phyloP scores from a whole-genome alignment of 2,113 vertebrate genomes.

The Paralichthys olivaceus region DNA sequence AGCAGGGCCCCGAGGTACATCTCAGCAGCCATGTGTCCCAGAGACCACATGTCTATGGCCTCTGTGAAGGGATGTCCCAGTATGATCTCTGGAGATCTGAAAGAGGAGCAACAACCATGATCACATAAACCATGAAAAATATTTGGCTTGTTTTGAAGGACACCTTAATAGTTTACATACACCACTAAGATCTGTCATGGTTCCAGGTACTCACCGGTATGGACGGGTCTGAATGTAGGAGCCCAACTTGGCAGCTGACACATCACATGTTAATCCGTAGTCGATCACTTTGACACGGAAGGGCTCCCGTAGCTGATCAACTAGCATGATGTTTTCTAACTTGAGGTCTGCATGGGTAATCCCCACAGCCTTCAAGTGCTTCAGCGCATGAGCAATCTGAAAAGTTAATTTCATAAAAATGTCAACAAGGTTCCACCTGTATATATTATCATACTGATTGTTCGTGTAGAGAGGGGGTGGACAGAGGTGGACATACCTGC shows the following conservation, averaged over 20 bases:
- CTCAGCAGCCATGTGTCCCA: neutral
- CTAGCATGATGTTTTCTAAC: too few species aligned
- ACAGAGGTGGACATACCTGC: conserved; percentile 13
- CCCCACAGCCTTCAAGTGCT: too few species aligned
- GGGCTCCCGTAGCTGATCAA: too few species aligned
- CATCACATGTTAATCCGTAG: neutral
- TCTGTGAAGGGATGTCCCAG: neutral
- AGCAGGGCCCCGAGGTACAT: neutral
- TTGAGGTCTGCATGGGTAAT: too few species aligned
- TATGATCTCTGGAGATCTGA: conserved; percentile 38
- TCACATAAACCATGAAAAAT: neutral
- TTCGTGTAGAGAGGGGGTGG: neutral
- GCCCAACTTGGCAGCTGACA: neutral
- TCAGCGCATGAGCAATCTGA: neutral
- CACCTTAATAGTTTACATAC: too few species aligned
- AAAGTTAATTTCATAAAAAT: conserved; percentile 47
- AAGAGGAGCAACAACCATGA: neutral
- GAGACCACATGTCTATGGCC: conserved; percentile 46
- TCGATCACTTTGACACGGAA: too few species aligned
- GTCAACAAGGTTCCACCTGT: conserved; percentile 1
- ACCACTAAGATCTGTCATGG: too few species aligned
- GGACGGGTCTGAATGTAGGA: neutral
- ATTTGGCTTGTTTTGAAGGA: too few species aligned
- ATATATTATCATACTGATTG: conserved; percentile 15
- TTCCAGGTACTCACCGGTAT: conserved; percentile 16